Evolutionary conservation across 1,140 invertebrate genomes (phyloP), one percentile per base, ranked within the genome.

Genomic region (Drosophila malerkotliana): DNA sequence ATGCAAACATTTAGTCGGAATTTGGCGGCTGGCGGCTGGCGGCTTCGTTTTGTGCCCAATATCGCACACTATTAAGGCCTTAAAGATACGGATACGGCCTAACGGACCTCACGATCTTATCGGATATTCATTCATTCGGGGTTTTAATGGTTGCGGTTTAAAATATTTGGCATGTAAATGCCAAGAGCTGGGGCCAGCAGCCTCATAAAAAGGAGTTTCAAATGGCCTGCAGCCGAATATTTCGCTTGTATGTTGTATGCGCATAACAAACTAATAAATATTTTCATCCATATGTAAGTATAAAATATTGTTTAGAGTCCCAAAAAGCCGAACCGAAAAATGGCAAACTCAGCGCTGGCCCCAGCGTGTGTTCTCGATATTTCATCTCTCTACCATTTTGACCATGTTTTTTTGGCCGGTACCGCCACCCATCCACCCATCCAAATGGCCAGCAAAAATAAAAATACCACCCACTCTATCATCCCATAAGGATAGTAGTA

Each of bases 231-330:
- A 24, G 51, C n/a, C 10, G 14, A 8, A 41, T 41, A 41, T 37
- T 37, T 37, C 10, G 41, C 15, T 44, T 44, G 41, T 18, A 21
- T 37, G 12, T 12, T 37, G 49, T 26, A 55, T 26, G 34, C 34
- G 18, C 34, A 88, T 52, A 87, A 87, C 75, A 87, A 87, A 82
- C 82, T 88, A 87, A 87, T 87, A 87, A 87, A 87, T 87, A 87
- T 87, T 75, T 82, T 34, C 51, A 60, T 58, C 74, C 69, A 87
- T 61, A 75, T 87, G 44, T 47, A 87, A 87, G 83, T 77, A 79
- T 79, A 82, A 87, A 87, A 87, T 87, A 87, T 75, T 72, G 83
- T 87, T 78, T 64, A 71, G 72, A 69, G 48, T 39, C 64, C 28
- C 28, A 8, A 39, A 62, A 54, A 57, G n/a, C 28, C 44, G 7